These are phyloP conservation scores for Halotydeus destructor DNA, from an alignment of 1,140 invertebrate species.

Conservation along the genomic window DNA sequence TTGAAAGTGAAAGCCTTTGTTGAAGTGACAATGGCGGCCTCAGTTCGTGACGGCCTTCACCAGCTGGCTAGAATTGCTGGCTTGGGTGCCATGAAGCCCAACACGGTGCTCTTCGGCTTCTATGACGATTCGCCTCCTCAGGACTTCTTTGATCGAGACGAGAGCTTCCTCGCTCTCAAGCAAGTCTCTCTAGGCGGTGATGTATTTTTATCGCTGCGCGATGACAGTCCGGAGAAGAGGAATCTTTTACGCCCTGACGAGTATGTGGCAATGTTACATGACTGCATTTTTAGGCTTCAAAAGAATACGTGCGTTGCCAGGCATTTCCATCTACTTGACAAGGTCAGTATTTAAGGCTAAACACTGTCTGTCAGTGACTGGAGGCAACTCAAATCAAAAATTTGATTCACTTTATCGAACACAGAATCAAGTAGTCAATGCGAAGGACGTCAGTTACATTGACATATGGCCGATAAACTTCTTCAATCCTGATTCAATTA, in stretches of 20 bases:
- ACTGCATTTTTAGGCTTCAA: conserved; percentile 61
- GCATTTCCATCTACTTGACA: conserved; percentile 64
- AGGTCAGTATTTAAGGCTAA: conserved; percentile 19
- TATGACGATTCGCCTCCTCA: conserved; percentile 46
- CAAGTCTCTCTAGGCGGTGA: conserved; percentile 14
- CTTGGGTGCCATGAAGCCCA: conserved; percentile 96
- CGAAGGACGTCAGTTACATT: conserved; percentile 43
- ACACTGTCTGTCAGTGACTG: no score
- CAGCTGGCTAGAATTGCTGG: conserved; percentile 80
- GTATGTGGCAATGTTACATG: conserved; percentile 67
- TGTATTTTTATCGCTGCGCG: conserved; percentile 20
- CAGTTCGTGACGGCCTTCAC: conserved; percentile 66
- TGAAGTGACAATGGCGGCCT: conserved; percentile 58
- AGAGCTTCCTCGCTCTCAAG: conserved; percentile 14
- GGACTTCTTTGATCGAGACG: conserved; percentile 42
- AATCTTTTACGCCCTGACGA: conserved; percentile 32
- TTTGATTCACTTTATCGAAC: conserved; percentile 6
- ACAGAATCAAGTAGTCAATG: conserved; percentile 20
- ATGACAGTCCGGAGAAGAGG: conserved; percentile 19
- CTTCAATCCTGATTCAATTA: conserved; percentile 47
- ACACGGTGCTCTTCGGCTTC: conserved; percentile 71
- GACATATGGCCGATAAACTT: conserved; percentile 94
- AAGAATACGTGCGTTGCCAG: conserved; percentile 87
- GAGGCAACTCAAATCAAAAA: conserved; percentile 1
- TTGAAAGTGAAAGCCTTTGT: conserved; percentile 89